These are phyloP conservation scores for Tachina grossa DNA, from an alignment of 2,888 invertebrate genomes.

Conservation along the genomic window DNA sequence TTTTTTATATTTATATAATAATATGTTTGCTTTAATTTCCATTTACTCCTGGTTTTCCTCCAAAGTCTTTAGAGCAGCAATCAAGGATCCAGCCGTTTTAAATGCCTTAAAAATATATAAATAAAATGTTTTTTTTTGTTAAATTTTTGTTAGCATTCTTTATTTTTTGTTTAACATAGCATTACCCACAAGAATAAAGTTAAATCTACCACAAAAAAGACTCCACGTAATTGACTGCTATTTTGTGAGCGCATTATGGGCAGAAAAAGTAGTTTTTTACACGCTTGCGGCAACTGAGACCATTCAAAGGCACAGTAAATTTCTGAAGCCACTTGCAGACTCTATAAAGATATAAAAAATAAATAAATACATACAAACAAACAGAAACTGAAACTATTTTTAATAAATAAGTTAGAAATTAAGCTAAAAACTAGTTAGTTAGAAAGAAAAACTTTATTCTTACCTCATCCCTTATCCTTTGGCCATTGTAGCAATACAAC, in stretches of 20 bases:
- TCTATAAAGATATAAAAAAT: slow-evolving; percentile 17
- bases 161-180: background rate
- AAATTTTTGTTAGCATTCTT: background rate
- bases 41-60: slow-evolving; percentile 37
- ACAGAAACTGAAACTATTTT: too few species aligned
- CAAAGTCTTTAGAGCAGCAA: slow-evolving; percentile 52
- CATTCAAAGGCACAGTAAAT: slow-evolving; percentile 52
- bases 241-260: slow-evolving; percentile 51
- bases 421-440: too few species aligned
- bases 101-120: slow-evolving; percentile 29
- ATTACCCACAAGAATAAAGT: slow-evolving; percentile 61
- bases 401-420: too few species aligned
- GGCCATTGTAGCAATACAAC: slow-evolving; percentile 64
- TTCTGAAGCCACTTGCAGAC: slow-evolving; percentile 34
- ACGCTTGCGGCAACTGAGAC: slow-evolving; percentile 20
- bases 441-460: background rate
- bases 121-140: background rate
- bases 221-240: slow-evolving; percentile 22
- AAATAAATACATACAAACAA: too few species aligned
- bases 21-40: too few species aligned
- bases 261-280: slow-evolving; percentile 40
- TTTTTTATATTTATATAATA: too few species aligned
- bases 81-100: slow-evolving; percentile 59
- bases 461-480: slow-evolving; percentile 57
- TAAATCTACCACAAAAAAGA: slow-evolving; percentile 51